Base-by-base conservation (phyloP, 2,888 invertebrate genomes). In the Trilocha varians region DNA sequence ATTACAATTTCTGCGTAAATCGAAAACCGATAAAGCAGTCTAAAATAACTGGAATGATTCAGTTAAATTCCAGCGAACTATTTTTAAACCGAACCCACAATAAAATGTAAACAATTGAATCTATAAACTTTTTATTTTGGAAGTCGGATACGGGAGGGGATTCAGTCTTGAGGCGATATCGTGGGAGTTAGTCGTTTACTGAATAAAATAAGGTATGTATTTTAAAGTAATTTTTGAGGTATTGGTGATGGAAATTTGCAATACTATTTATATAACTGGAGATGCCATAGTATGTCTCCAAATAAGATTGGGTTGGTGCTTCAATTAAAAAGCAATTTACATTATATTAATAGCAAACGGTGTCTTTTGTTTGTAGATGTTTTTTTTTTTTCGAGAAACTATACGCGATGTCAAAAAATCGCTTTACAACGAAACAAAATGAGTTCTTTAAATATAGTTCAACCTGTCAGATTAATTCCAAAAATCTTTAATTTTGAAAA, bases 241-340 rank as follows among this genome's bases (percentile, higher is more conserved):
- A 96, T 98, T 55, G 99, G 99, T 41, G 99, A 99, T 88, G 99
- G 99, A 40, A 98, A 99, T 86, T 89, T 99, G 60, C 99, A 99
- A 87, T 99, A 99, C 87, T 99, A 99, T 87, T 87, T 99, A 66
- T 99, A 98, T 85, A 99, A 99, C 78, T 99, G 99, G 99, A 92
- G 95, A 76, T 99, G 99, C 87, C 97, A 99, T 34, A 89, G 92
- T 59, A 97, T 99, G 92, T 86, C 90, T 50, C 93, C 99, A 36
- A 90, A 93, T 65, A 93, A 96, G 77, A 91, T 94, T 71, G 94
- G 94, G 52, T 87, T 95, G 65, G 94, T 94, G 63, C 87, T 95
- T 61, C 94, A 92, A 65, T 85, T 78, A 73, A 53, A n/a, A 44
- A 41, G 48, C 50, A 11, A 13, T 39, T 34, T 13, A 17, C n/a